Conservation (phyloP, 2,888 invertebrate species). For the Lithosia quadra region DNA sequence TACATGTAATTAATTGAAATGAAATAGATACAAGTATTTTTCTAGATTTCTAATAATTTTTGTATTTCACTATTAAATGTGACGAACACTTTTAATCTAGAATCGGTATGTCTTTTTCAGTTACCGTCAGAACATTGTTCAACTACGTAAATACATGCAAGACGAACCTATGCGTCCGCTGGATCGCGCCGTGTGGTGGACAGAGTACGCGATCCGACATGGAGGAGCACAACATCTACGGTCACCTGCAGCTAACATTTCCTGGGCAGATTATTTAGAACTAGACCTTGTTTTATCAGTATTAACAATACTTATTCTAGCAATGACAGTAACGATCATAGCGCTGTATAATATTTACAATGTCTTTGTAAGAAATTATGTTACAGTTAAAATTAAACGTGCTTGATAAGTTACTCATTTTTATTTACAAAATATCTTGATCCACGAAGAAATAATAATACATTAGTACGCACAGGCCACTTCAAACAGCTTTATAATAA, state of each 20-base stretch:
- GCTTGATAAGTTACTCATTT: not conserved
- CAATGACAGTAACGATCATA: not conserved
- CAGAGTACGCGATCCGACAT: conserved; percentile 75
- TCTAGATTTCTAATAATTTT: no score
- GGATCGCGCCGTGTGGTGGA: conserved; percentile 56
- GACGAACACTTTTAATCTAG: not conserved
- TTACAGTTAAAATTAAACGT: conserved; percentile 13
- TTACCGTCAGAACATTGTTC: conserved; percentile 21
- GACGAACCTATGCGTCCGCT: conserved; percentile 27
- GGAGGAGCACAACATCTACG: conserved; percentile 71
- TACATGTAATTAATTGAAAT: no score
- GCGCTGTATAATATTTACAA: not conserved
- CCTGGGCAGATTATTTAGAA: conserved; percentile 58
- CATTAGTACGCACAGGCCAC: no score
- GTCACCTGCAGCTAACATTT: conserved; percentile 62
- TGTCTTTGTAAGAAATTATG: not conserved
- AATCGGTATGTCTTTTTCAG: conserved; percentile 12
- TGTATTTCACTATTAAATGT: no score
- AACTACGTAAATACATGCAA: conserved; percentile 17
- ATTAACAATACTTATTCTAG: not conserved
- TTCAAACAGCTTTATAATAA: no score
- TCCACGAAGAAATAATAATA: no score
- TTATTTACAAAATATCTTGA: no score
- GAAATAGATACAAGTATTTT: no score
- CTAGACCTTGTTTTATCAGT: conserved; percentile 45